phyloP scores from a whole-genome alignment of 2,797 vertebrate genomes.

The Loriculus beryllinus region DNA sequence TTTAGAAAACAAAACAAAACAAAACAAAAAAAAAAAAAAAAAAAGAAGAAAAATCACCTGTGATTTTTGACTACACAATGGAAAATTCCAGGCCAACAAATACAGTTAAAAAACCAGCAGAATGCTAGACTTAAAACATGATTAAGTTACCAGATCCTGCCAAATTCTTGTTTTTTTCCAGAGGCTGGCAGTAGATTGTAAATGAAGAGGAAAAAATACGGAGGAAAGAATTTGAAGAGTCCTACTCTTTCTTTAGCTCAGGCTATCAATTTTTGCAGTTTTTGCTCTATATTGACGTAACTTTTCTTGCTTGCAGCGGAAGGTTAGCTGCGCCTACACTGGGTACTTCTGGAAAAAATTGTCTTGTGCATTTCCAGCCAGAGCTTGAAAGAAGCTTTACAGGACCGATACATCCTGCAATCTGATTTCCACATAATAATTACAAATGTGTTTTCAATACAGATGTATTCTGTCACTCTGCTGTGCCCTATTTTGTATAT shows the following conservation, averaged over 20 bases:
- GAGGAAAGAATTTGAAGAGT: background rate
- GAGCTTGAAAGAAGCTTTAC: background rate
- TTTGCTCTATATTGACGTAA: background rate
- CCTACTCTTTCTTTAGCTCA: background rate
- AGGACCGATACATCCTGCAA: background rate
- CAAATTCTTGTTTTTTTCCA: background rate
- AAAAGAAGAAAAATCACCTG: background rate
- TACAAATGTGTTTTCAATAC: background rate
- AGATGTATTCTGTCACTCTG: background rate
- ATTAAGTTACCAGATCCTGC: background rate
- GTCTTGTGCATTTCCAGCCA: background rate
- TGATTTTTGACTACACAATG: background rate
- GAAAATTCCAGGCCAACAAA: conserved; percentile 25
- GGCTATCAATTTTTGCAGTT: background rate
- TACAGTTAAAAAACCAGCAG: background rate
- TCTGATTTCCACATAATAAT: background rate
- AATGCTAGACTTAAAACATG: background rate
- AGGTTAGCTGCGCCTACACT: background rate
- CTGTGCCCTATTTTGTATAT: background rate
- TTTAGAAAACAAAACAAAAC: background rate
- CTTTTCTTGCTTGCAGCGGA: background rate
- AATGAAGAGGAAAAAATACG: background rate
- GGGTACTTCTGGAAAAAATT: background rate
- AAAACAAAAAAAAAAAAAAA: background rate
- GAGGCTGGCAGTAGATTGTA: background rate